Evolutionary conservation across 2,113 vertebrate species (phyloP), one percentile per base, ranked within the genome.

Genomic region (Marmota flaviventris): DNA sequence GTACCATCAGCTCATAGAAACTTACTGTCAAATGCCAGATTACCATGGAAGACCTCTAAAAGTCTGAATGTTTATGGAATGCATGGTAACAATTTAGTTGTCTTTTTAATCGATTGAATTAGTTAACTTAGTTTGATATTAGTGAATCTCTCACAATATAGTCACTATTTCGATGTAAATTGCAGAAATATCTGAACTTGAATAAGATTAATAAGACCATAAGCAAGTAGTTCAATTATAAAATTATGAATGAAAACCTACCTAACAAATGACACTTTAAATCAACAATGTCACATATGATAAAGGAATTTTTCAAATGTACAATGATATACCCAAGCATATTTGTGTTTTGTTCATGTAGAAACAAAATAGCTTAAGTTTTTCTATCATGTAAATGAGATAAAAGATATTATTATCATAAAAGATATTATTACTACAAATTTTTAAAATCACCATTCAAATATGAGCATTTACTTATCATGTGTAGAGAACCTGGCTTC

Each of bases 141-240:
- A 94, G 45, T 51, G 32, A 76, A 51, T 77, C 16, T 34, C 51
- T 78, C 29, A 51, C 42, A 22, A 4, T 67, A 25, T 51, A 37
- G 14, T 61, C 34, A 89, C 51, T 73, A 12, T 94, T 82, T 94
- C 93, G 51, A 85, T 34, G 11, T 17, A 5, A 4, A 69, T 73
- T 24, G 1, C 17, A 91, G 48, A 84, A 11, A 76, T 81, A 73
- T 91, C 89, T 88, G 63, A 96, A 77, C 37, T 92, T 76, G 18
- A 12, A 37, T 32, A 93, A 32, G 16, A 77, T 48, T 92, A 87
- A 75, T 75, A 78, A 87, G 77, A 75, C 58, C 85, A 58, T 56
- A 86, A 84, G 77, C 65, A 96, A 70, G n/a, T 90, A 93, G 51
- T 84, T 65, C 48, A 85, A 27, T 79, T 91, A 79, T 9, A 95